Evolutionary conservation across 2,888 invertebrate species (phyloP).

Genomic region (Amphipoea oculea): DNA sequence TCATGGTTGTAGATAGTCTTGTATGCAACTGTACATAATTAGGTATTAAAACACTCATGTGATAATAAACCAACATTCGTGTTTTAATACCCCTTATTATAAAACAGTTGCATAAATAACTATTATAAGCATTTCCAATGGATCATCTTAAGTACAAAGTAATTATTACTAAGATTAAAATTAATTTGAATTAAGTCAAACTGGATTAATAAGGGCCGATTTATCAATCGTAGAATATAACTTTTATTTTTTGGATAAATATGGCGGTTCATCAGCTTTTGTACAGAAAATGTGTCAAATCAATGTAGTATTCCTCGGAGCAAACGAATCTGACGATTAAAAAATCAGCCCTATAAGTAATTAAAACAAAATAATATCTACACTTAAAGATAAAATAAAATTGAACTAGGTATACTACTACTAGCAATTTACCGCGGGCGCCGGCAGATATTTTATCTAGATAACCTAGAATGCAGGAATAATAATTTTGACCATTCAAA

Average conservation of each 20-base stretch:
- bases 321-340: not conserved
- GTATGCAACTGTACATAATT: too few relatives aligned
- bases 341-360: not conserved
- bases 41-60: too few relatives aligned
- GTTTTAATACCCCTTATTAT: too few relatives aligned
- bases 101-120: too few relatives aligned
- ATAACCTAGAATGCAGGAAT: too few relatives aligned
- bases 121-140: not conserved
- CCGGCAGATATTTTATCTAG: too few relatives aligned
- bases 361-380: conserved; percentile 13
- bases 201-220: not conserved
- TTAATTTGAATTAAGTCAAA: not conserved
- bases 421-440: too few relatives aligned
- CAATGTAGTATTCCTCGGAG: not conserved
- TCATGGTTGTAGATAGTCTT: too few relatives aligned
- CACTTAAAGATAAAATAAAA: conserved; percentile 7
- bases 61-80: too few relatives aligned
- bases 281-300: not conserved
- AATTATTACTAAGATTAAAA: not conserved
- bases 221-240: not conserved
- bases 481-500: too few relatives aligned
- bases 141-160: not conserved
- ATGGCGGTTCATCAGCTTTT: not conserved
- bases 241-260: not conserved
- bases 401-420: not conserved